Evolutionary conservation across 2,888 invertebrate species (phyloP).

Genomic region (Rugalucina vietnamica): DNA sequence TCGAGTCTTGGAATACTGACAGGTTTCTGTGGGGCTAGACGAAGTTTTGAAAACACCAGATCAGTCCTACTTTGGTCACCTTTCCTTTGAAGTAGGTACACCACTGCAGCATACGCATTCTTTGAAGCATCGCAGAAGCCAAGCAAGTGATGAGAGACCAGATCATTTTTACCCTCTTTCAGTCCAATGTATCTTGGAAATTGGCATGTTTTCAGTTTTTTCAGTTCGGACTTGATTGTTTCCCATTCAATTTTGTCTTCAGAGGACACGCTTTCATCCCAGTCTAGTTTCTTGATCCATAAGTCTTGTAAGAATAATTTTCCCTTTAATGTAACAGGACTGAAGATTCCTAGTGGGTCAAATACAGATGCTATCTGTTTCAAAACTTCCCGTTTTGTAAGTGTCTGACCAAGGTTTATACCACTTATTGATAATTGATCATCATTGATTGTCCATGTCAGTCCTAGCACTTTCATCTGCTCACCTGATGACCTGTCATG

Average conservation of each 20-base stretch:
- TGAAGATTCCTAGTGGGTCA: slow-evolving; percentile 18
- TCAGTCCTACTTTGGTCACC: background rate
- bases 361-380: slow-evolving; percentile 10
- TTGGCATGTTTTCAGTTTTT: background rate
- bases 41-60: slow-evolving; percentile 13
- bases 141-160: background rate
- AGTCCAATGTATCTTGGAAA: background rate
- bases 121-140: slow-evolving; percentile 22
- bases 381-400: slow-evolving; percentile 14
- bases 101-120: slow-evolving; percentile 4
- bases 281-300: slow-evolving; percentile 5
- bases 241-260: background rate
- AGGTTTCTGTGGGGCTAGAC: background rate
- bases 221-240: background rate
- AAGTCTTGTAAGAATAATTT: slow-evolving; percentile 12
- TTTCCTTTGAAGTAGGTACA: slow-evolving; percentile 21
- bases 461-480: background rate
- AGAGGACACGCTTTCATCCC: slow-evolving; percentile 4
- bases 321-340: slow-evolving; percentile 3
- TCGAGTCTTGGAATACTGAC: background rate
- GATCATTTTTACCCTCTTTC: background rate
- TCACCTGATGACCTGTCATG: background rate
- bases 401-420: background rate
- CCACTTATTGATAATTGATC: background rate
- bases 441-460: background rate